Evolutionary conservation across 2,113 vertebrate genomes (phyloP).

Genomic region (Xenus cinereus): DNA sequence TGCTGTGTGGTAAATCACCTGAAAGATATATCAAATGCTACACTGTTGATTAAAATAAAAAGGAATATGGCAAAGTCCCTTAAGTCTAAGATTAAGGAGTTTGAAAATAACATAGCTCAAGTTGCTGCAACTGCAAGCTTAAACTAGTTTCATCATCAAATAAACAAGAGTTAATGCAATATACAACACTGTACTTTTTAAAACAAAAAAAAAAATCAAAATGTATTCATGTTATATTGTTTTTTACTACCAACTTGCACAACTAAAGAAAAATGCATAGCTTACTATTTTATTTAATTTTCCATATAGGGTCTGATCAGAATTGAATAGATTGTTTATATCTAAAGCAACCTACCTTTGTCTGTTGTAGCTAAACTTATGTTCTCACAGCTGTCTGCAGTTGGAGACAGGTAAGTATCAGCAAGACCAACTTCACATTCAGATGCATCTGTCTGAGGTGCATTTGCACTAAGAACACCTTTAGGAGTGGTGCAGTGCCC

Average conservation of each 20-base stretch:
- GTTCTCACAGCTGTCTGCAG: constrained; percentile 54
- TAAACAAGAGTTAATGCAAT: not conserved
- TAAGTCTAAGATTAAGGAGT: not conserved
- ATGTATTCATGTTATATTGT: not conserved
- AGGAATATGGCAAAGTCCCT: not conserved
- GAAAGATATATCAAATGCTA: constrained; percentile 5
- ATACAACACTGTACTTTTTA: not conserved
- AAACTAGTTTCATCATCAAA: not conserved
- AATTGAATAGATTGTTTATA: not conserved
- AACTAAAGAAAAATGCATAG: not conserved
- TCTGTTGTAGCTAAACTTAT: not conserved
- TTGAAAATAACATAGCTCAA: not conserved
- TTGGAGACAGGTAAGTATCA: constrained; percentile 79
- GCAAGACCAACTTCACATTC: constrained; percentile 62
- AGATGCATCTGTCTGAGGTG: constrained; percentile 36
- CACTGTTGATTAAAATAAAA: not conserved
- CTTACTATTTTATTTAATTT: not conserved
- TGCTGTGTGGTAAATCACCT: constrained; percentile 73
- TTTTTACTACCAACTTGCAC: not conserved
- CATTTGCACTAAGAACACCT: not conserved
- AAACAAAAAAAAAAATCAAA: not conserved
- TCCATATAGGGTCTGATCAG: not conserved
- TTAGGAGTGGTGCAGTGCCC: constrained; percentile 24
- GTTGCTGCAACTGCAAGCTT: not conserved
- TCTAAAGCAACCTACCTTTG: constrained; percentile 46